Evolutionary conservation across 92 coral and sea anemone genomes (phyloP), one percentile per base, ranked within the genome.

Genomic region (Epizoanthus ramosus): DNA sequence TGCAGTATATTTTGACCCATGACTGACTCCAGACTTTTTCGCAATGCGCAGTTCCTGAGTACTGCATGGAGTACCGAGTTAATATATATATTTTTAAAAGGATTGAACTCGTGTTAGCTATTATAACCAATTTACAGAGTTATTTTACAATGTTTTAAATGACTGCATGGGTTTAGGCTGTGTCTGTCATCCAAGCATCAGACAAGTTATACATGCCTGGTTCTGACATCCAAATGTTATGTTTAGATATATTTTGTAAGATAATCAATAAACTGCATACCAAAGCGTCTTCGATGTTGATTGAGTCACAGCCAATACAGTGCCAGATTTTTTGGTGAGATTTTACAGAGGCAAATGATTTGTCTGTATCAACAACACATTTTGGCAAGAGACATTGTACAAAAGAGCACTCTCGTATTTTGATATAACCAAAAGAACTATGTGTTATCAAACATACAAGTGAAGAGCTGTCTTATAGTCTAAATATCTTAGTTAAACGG

Each of bases 201-300:
- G 50, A 43, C 50, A 43, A 43, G 8, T 43, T 43, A 0, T 9
- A 43, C 50, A 43, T 4, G 50, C 54, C 15, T 8, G 2, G 1
- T 39, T 57, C 31, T 53, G 64, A 9, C 82, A 58, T 14, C 71
- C 56, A 15, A 74, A 74, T 52, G 57, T 54, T 50, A 22, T 74
- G 63, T 74, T 74, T 54, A 56, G 64, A 56, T 4, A 22, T 71
- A 56, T 71, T 71, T 45, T 45, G 75, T 41, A 71, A 71, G 57
- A 71, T 23, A 45, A 70, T 71, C 47, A 54, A 56, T 74, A 22
- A 53, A 31, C 17, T 15, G 65, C 65, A 50, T 74, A 53, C 41
- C 59, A n/a, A 54, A 74, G 45, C 28, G 79, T 74, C 63, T 28
- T 25, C 21, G 8, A 0, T 23, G 76, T 45, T 45, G 60, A 24